Conservation (phyloP, 2,113 vertebrate species). For the rat (Rattus norvegicus) region GRCr8 NC_086020.1:63670501-63671000, state of each 20-base stretch:
- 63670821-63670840: not conserved
- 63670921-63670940: not conserved
- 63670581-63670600: not conserved
- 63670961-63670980: not conserved
- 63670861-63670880: too few relatives aligned
- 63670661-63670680: not conserved
- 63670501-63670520: not conserved
- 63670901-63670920: too few relatives aligned
- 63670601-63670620: not conserved
- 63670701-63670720: not conserved
- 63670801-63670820: not conserved
- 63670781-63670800: not conserved
- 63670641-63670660: too few relatives aligned
- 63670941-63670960: too few relatives aligned
- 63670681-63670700: not conserved
- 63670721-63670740: not conserved
- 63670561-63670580: not conserved
- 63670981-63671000: not conserved
- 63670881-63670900: too few relatives aligned
- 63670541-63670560: not conserved
- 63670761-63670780: not conserved
- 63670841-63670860: too few relatives aligned
- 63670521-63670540: not conserved
- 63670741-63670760: not conserved
- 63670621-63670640: too few relatives aligned